These are phyloP conservation scores for Henricia sp. DNA, from an alignment of 53 echinoderm and acorn worm species.

Conservation along the genomic window DNA sequence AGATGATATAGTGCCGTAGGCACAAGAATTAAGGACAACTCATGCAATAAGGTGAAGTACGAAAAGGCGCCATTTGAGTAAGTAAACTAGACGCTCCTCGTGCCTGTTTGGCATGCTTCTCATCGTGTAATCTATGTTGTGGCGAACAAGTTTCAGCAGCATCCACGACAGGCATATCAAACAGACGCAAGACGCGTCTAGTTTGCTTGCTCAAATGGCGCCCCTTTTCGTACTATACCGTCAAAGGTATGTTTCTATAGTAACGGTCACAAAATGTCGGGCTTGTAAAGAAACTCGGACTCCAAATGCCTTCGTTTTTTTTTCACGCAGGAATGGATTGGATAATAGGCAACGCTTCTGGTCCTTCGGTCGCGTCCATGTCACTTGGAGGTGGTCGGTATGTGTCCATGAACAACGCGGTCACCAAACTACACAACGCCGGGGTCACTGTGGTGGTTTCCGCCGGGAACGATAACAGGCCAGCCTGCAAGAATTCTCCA, in stretches of 20 bases:
- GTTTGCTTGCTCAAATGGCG: too few species aligned
- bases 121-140: too few species aligned
- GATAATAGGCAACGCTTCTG: slow-evolving; percentile 4
- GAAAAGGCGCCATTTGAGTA: too few species aligned
- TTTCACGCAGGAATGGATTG: slow-evolving; percentile 47
- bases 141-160: too few species aligned
- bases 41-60: too few species aligned
- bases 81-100: too few species aligned
- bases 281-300: background rate
- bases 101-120: too few species aligned
- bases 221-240: too few species aligned
- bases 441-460: slow-evolving; percentile 49
- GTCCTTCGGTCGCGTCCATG: slow-evolving; percentile 61
- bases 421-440: background rate
- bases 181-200: too few species aligned
- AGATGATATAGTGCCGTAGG: too few species aligned
- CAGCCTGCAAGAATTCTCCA: slow-evolving; percentile 59
- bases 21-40: too few species aligned
- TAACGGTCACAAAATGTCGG: background rate
- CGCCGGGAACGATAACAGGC: slow-evolving; percentile 41
- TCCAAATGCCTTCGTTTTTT: background rate
- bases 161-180: too few species aligned
- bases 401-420: slow-evolving; percentile 30
- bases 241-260: background rate
- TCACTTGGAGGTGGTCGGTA: slow-evolving; percentile 57